Conservation (phyloP, 2,113 vertebrate species). For the Oncorhynchus clarkii region DNA sequence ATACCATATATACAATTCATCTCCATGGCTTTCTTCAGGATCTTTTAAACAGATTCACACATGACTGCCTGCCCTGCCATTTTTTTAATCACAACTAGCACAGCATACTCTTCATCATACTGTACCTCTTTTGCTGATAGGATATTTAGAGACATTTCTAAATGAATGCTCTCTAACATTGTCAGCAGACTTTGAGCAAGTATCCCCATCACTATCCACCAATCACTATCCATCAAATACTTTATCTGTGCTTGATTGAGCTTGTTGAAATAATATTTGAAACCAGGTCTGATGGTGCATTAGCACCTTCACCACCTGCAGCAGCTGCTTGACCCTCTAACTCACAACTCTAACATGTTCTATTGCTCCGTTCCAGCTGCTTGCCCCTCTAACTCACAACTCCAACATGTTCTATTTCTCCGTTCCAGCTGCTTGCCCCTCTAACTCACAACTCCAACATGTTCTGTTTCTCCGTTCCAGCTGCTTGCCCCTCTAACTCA, state of each 20-base stretch:
- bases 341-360: slow-evolving; percentile 46
- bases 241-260: too few species aligned
- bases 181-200: neutral
- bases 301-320: slow-evolving; percentile 21
- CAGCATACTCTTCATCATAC: neutral
- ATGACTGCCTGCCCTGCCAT: neutral
- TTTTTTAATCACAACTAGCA: neutral
- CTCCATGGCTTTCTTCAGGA: slow-evolving; percentile 36
- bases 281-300: neutral
- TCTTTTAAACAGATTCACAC: neutral
- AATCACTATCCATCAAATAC: neutral
- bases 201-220: neutral
- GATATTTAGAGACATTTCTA: neutral
- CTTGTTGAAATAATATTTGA: neutral
- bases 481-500: slow-evolving; percentile 31
- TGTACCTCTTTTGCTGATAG: neutral
- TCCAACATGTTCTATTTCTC: slow-evolving; percentile 14
- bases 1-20: slow-evolving; percentile 33
- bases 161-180: neutral
- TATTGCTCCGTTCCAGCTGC: slow-evolving; percentile 44
- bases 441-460: too few species aligned
- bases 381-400: slow-evolving; percentile 54
- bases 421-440: slow-evolving; percentile 23
- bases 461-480: slow-evolving; percentile 8
- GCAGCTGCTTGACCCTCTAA: slow-evolving; percentile 32